Evolutionary conservation across 2,888 invertebrate genomes (phyloP), one percentile per base, ranked within the genome.

Genomic region (Pollenia amentaria): DNA sequence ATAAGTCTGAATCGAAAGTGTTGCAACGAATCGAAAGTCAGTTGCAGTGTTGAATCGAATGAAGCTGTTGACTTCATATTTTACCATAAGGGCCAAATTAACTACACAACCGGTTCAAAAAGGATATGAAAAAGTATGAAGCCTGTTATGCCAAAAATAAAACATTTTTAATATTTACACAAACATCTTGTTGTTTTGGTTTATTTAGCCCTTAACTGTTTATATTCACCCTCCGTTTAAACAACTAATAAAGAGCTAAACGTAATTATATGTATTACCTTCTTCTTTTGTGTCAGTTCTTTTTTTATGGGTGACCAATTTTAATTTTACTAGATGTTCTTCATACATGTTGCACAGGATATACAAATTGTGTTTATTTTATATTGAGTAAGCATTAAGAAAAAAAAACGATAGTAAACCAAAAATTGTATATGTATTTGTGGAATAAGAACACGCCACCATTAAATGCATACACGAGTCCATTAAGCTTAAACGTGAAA

Each of bases 351-450:
- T 73, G 48, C 14, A 51, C 10, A 73, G 38, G 18, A 46, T 65
- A 65, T 55, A 46, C n/a, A 64, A 55, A 73, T 60, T 51, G 12
- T 16, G 18, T 57, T 48, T 51, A 21, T 46, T 55, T 48, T 21
- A 75, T 18, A 55, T 42, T 51, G 46, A 73, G 11, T 21, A 8
- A 18, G 38, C 65, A 51, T 75, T 67, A 40, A 29, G 6, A 40
- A 70, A 70, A 40, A 12, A 14, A 73, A 55, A 38, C 0, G 8
- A 21, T 21, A 78, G 21, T 12, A 11, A 55, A 12, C 38, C 0
- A 14, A 18, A 40, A 51, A 21, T 9, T 12, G 12, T 21, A 76
- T 29, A 29, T 29, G 29, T 0, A 29, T 6, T 6, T 29, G 29
- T 11, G 1, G 21, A 48, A 18, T 64, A 8, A 4, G 11, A 51